Conservation (phyloP, 2,888 invertebrate genomes). For the Neoascia interrupta region DNA sequence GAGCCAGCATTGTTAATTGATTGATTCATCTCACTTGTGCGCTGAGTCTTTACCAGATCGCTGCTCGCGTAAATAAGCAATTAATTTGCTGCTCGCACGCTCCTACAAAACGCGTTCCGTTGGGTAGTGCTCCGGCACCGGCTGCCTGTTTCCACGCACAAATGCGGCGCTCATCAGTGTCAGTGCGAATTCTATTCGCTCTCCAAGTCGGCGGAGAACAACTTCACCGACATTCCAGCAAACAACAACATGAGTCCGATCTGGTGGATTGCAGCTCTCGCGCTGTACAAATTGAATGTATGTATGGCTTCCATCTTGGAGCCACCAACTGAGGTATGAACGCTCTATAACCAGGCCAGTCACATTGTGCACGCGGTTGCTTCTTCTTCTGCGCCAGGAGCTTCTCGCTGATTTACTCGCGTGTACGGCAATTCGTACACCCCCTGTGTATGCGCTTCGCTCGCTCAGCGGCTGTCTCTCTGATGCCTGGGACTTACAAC, state of each 20-base stretch:
- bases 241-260: constrained; percentile 51
- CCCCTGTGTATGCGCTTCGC: constrained; percentile 27
- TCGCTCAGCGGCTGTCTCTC: constrained; percentile 64
- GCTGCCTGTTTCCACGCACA: background rate
- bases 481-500: constrained; percentile 40
- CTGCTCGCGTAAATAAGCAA: constrained; percentile 27
- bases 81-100: constrained; percentile 47
- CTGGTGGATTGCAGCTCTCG: constrained; percentile 22
- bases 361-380: constrained; percentile 12
- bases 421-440: constrained; percentile 29
- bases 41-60: constrained; percentile 27
- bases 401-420: constrained; percentile 46
- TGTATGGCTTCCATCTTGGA: constrained; percentile 34
- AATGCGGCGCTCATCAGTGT: constrained; percentile 30
- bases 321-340: constrained; percentile 42
- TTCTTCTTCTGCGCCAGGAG: constrained; percentile 36
- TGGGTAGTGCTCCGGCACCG: constrained; percentile 2
- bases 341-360: constrained; percentile 23
- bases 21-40: constrained; percentile 52
- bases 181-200: constrained; percentile 17
- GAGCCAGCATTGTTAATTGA: constrained; percentile 22
- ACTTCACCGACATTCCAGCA: constrained; percentile 50
- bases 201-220: constrained; percentile 26
- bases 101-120: constrained; percentile 16
- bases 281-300: constrained; percentile 55